These are phyloP conservation scores for Leptopilina drosophilae DNA, from an alignment of 2,888 invertebrate species.

Conservation along the genomic window DNA sequence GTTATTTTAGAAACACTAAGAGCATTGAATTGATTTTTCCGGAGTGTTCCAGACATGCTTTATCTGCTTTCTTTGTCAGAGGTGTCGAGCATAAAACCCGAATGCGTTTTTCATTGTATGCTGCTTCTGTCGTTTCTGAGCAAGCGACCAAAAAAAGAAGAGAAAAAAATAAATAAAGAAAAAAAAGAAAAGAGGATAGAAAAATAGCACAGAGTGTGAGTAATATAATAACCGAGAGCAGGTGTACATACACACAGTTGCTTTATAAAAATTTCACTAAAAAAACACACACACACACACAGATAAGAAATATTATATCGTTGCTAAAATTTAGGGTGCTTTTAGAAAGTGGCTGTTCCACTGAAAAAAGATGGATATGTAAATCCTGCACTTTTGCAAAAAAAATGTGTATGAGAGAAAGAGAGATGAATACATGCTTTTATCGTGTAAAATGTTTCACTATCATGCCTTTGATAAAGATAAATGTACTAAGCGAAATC, in stretches of 20 bases:
- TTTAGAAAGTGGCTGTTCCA: conserved; percentile 14
- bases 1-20: conserved; percentile 23
- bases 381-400: conserved; percentile 8
- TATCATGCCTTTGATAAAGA: conserved; percentile 5
- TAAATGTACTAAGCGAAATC: not conserved
- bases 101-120: conserved; percentile 32
- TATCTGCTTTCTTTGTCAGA: conserved; percentile 18
- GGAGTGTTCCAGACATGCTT: conserved; percentile 11
- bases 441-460: conserved; percentile 9
- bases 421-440: conserved; percentile 17
- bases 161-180: no score
- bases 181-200: not conserved
- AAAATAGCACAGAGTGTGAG: not conserved
- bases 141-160: not conserved
- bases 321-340: conserved; percentile 20
- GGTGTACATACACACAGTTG: conserved; percentile 12
- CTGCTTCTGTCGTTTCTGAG: conserved; percentile 8
- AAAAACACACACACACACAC: not conserved
- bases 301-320: not conserved
- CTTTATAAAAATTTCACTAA: conserved; percentile 29
- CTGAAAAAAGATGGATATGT: conserved; percentile 27
- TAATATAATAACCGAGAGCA: conserved; percentile 13
- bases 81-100: conserved; percentile 16
- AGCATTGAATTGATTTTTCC: conserved; percentile 24
- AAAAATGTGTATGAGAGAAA: not conserved